These are phyloP conservation scores for Psix sp. DNA, from an alignment of 1,140 invertebrate species.

Conservation along the genomic window DNA sequence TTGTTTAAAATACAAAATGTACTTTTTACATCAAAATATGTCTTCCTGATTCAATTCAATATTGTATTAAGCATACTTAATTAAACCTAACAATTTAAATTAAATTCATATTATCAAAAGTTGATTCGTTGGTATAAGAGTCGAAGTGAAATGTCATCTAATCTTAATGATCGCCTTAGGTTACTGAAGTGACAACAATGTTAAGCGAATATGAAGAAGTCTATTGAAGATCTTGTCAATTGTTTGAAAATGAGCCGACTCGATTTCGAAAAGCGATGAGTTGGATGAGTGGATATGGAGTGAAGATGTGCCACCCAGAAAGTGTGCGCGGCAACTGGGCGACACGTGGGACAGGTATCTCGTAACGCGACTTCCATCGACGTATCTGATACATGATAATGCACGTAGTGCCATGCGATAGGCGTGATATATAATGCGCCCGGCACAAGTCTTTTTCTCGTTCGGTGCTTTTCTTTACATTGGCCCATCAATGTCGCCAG, in stretches of 20 bases:
- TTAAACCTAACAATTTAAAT: too few species aligned
- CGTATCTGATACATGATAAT: conserved; percentile 56
- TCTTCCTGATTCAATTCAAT: too few species aligned
- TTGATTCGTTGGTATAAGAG: too few species aligned
- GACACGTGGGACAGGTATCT: conserved; percentile 44
- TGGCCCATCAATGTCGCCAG: conserved; percentile 23
- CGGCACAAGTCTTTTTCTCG: conserved; percentile 45
- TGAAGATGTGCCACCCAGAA: conserved; percentile 38
- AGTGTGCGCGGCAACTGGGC: conserved; percentile 7
- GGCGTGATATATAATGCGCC: conserved; percentile 55
- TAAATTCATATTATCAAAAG: too few species aligned
- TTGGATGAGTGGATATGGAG: neutral
- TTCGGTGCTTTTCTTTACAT: conserved; percentile 21
- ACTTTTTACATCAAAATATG: too few species aligned
- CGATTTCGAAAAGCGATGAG: conserved; percentile 9
- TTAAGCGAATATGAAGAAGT: too few species aligned
- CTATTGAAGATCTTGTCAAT: too few species aligned
- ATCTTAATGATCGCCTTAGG: too few species aligned
- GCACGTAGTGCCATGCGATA: conserved; percentile 56
- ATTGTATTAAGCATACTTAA: too few species aligned
- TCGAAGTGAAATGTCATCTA: too few species aligned
- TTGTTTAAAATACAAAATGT: too few species aligned
- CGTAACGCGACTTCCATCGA: conserved; percentile 46
- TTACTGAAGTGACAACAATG: too few species aligned
- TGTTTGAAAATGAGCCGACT: neutral